Conservation (phyloP, 1,140 invertebrate species). For the Drosophila saltans region DNA sequence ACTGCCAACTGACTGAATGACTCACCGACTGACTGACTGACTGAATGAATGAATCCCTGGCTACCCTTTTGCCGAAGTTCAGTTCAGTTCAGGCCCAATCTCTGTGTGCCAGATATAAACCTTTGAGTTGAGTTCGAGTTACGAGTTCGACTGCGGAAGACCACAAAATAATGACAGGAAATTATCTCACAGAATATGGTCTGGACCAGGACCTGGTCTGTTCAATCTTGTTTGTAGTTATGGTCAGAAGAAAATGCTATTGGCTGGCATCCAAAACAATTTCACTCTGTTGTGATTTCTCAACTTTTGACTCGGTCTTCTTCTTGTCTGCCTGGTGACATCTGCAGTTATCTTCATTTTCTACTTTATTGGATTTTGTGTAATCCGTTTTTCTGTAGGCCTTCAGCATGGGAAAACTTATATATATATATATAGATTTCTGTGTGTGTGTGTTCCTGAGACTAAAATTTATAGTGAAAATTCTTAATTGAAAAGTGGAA, state of each 20-base stretch:
- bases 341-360: conserved; percentile 33
- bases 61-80: conserved; percentile 3
- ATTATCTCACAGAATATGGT: conserved; percentile 74
- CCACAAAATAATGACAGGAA: conserved; percentile 82
- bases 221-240: not conserved
- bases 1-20: conserved; percentile 47
- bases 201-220: conserved; percentile 26
- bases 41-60: conserved; percentile 19
- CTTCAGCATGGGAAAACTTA: not conserved
- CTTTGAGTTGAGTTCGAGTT: conserved; percentile 74
- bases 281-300: conserved; percentile 70
- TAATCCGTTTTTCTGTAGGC: conserved; percentile 41
- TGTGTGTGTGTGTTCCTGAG: not conserved
- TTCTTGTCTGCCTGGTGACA: conserved; percentile 24
- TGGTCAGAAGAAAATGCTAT: conserved; percentile 17
- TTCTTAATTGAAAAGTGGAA: conserved; percentile 8
- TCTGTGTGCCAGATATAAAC: conserved; percentile 64
- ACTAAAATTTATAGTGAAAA: conserved; percentile 20
- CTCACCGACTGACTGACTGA: conserved; percentile 51
- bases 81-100: conserved; percentile 38
- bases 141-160: conserved; percentile 80
- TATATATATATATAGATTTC: not conserved
- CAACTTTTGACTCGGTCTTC: conserved; percentile 14
- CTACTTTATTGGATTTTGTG: conserved; percentile 41
- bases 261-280: conserved; percentile 77